A percentile compares a stretch with the other conserved stretches of the same genome.
These are phyloP conservation scores for Thereva nobilitata DNA, from an alignment of 2,888 invertebrate genomes.

Conservation along the genomic window DNA sequence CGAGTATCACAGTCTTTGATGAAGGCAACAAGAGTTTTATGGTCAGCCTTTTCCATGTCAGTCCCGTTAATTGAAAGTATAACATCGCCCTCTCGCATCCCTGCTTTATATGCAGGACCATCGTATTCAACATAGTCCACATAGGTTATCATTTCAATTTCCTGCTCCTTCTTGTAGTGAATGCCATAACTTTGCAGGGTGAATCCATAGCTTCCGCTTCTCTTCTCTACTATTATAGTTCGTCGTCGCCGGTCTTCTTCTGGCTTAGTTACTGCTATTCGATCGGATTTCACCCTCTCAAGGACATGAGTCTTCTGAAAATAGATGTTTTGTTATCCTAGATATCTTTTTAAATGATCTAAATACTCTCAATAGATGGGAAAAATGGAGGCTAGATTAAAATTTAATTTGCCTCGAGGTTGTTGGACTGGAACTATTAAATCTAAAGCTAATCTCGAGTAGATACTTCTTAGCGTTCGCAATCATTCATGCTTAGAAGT, in stretches of 20 bases:
- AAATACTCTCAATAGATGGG: neutral
- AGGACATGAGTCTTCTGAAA: slow-evolving; percentile 65
- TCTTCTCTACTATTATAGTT: slow-evolving; percentile 90
- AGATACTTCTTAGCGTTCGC: too few species aligned
- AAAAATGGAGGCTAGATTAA: neutral
- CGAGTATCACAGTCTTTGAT: slow-evolving; percentile 87
- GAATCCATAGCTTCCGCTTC: slow-evolving; percentile 90
- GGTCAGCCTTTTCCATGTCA: slow-evolving; percentile 93
- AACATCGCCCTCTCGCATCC: slow-evolving; percentile 95
- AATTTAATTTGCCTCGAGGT: neutral
- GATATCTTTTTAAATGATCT: neutral
- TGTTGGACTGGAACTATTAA: neutral
- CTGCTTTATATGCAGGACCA: slow-evolving; percentile 89
- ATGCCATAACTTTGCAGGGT: slow-evolving; percentile 97
- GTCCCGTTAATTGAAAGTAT: slow-evolving; percentile 95
- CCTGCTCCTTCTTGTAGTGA: slow-evolving; percentile 90
- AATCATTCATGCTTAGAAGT: too few species aligned
- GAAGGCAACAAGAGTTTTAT: slow-evolving; percentile 87
- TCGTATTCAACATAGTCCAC: slow-evolving; percentile 94
- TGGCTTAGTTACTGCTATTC: slow-evolving; percentile 70
- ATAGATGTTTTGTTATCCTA: neutral
- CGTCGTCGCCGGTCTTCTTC: slow-evolving; percentile 86
- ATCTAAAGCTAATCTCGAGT: neutral
- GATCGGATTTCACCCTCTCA: slow-evolving; percentile 74
- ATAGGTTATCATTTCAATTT: slow-evolving; percentile 95